Percentiles rank a stretch among this genome's conserved stretches.
phyloP scores from a whole-genome alignment of 2,113 vertebrate genomes.

The Maccullochella peelii region DNA sequence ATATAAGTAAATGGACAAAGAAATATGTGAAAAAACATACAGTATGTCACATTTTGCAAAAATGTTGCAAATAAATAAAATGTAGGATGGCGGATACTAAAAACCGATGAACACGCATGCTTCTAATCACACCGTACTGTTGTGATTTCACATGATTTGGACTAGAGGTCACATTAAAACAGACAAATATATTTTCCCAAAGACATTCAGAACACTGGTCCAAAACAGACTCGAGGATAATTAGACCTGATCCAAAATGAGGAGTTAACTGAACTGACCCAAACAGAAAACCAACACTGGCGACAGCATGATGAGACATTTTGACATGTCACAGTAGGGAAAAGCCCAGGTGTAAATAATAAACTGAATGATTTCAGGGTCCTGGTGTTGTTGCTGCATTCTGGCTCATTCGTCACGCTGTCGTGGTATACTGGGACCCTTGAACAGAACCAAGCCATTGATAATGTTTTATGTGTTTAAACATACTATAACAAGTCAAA shows the following conservation, averaged over 20 bases:
- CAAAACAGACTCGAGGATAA: too few species aligned
- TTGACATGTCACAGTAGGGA: neutral
- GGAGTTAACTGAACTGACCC: too few species aligned
- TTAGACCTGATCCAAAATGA: too few species aligned
- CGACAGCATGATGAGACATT: neutral
- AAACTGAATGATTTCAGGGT: neutral
- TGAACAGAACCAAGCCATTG: neutral
- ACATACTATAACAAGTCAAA: neutral
- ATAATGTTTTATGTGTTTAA: neutral
- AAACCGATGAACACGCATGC: too few species aligned
- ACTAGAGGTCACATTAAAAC: neutral
- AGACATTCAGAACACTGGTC: neutral
- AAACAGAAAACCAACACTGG: too few species aligned
- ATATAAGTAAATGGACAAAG: too few species aligned
- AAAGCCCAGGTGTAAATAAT: neutral
- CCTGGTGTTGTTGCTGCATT: neutral
- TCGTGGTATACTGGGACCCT: neutral
- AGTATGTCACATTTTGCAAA: too few species aligned
- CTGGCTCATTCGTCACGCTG: neutral
- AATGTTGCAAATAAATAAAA: too few species aligned
- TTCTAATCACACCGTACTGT: neutral
- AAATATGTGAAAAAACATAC: too few species aligned
- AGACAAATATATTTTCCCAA: neutral
- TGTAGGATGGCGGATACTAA: too few species aligned
- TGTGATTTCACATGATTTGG: neutral